Conservation (phyloP, 1,140 invertebrate genomes). For the Stegodyphus dumicola region DNA sequence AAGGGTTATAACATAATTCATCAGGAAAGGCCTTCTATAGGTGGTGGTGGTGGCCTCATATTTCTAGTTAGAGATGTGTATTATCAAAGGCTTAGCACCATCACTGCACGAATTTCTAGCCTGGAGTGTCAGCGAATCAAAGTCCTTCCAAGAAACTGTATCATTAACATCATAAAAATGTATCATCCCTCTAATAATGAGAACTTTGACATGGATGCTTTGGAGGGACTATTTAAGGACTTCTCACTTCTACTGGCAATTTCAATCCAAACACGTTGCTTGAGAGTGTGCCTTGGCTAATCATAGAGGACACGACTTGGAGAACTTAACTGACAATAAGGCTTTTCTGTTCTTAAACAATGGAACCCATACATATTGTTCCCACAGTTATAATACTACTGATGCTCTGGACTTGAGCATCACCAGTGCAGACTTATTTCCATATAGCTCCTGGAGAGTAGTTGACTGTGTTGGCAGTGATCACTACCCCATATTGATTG, state of each 20-base stretch:
- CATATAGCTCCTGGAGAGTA: neutral
- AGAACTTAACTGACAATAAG: neutral
- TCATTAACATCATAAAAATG: constrained; percentile 2
- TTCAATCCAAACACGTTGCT: neutral
- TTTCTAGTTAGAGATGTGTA: constrained; percentile 26
- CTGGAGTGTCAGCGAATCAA: constrained; percentile 10
- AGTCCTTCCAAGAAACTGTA: constrained; percentile 14
- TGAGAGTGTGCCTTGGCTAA: neutral
- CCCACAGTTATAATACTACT: constrained; percentile 1
- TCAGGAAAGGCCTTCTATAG: neutral
- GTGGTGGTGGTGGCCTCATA: constrained; percentile 9
- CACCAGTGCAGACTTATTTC: neutral
- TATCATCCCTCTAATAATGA: neutral
- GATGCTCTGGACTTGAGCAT: neutral
- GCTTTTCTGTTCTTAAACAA: constrained; percentile 7
- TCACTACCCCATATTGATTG: neutral
- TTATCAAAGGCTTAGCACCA: neutral
- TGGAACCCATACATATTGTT: neutral
- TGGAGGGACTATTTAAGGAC: neutral
- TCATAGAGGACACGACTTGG: neutral
- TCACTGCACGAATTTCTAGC: neutral
- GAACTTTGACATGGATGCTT: neutral
- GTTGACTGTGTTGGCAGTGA: neutral
- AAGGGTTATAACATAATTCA: constrained; percentile 11
- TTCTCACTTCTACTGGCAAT: neutral